Conservation (phyloP, 2,113 vertebrate genomes). For the Tragelaphus buxtoni region DNA sequence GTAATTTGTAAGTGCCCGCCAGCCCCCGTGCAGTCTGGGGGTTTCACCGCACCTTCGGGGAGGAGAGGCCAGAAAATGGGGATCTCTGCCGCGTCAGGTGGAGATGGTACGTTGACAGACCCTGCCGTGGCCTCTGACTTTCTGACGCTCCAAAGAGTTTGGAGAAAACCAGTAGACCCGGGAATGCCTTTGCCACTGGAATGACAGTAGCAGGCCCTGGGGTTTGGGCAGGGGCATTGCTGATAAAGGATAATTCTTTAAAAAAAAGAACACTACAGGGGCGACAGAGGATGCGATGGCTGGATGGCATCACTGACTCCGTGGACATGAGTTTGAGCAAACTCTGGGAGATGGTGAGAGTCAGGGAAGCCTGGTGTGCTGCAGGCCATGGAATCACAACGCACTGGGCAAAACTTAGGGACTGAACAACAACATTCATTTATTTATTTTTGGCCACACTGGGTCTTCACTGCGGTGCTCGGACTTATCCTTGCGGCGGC, state of each 20-base stretch:
- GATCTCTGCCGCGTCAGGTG: constrained; percentile 15
- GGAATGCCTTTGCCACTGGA: neutral
- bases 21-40: constrained; percentile 70
- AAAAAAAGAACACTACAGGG: neutral
- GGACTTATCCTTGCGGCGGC: rapidly evolving
- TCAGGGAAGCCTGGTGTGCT: neutral
- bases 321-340: neutral
- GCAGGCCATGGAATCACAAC: neutral
- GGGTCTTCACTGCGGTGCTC: neutral
- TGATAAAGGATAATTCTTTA: neutral
- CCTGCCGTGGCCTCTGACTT: constrained; percentile 27
- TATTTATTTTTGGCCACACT: neutral
- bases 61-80: constrained; percentile 49
- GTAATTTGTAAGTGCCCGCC: constrained; percentile 85
- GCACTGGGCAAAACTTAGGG: neutral
- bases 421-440: neutral
- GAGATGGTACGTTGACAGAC: neutral
- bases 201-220: neutral
- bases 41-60: constrained; percentile 54
- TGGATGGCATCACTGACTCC: neutral
- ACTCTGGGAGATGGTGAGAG: neutral
- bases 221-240: neutral
- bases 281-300: neutral
- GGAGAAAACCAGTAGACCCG: rapidly evolving
- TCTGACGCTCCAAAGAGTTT: neutral